A percentile compares a stretch with the other conserved stretches of the same genome.
Evolutionary conservation across 2,797 vertebrate genomes (phyloP).

Genomic region (Sandelia bainsii): DNA sequence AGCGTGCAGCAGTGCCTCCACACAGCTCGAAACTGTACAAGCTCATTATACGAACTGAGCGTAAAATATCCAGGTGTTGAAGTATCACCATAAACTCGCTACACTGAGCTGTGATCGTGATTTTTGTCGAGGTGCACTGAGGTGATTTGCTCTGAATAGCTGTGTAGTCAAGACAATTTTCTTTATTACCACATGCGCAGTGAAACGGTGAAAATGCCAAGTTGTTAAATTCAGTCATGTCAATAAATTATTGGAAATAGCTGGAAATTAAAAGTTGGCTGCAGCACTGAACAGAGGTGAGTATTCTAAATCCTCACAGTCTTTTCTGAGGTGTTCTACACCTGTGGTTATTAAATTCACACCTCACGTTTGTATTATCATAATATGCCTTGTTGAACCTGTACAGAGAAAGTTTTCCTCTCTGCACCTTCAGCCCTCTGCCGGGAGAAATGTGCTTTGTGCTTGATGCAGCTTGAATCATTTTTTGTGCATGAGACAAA

Average conservation of each 20-base stretch:
- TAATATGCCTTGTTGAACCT: no score
- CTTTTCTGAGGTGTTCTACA: neutral
- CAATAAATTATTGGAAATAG: constrained; percentile 9
- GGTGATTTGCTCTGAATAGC: neutral
- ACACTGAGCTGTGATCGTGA: neutral
- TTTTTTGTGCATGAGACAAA: neutral
- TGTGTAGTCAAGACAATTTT: no score
- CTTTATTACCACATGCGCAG: neutral
- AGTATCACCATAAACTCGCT: neutral
- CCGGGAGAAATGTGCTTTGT: neutral
- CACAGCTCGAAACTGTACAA: neutral
- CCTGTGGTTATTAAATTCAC: neutral
- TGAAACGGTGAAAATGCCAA: no score
- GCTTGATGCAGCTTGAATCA: neutral
- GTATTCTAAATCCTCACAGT: neutral
- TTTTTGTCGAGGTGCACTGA: no score
- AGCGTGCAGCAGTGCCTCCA: neutral
- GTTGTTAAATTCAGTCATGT: neutral
- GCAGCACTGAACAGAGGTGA: neutral
- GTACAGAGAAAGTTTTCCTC: no score
- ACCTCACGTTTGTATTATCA: no score
- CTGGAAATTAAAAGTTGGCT: constrained; percentile 14
- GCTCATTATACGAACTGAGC: neutral
- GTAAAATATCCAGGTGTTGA: constrained; percentile 10
- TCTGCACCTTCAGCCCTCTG: neutral